Conservation (phyloP, 2,888 invertebrate genomes). For the Polietes domitor region DNA sequence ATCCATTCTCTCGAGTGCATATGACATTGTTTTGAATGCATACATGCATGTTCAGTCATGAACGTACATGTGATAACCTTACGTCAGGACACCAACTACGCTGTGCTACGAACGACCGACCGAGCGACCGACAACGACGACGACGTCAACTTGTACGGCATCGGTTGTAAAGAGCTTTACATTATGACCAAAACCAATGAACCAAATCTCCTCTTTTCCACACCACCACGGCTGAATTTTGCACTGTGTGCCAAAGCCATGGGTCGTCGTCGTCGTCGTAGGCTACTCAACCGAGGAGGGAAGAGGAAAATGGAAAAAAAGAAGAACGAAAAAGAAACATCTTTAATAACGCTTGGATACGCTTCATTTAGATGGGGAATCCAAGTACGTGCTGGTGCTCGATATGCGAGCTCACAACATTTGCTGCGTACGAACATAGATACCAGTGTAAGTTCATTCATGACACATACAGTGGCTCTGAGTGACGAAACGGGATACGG, state of each 20-base stretch:
- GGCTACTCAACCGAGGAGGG: neutral
- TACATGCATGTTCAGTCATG: conserved; percentile 44
- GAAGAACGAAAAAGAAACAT: conserved; percentile 10
- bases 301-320: neutral
- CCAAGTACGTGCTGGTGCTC: conserved; percentile 28
- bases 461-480: conserved; percentile 6
- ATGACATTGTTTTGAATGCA: neutral
- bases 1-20: neutral
- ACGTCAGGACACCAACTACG: conserved; percentile 18
- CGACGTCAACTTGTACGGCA: conserved; percentile 31
- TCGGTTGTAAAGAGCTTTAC: conserved; percentile 45
- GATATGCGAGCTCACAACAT: conserved; percentile 4
- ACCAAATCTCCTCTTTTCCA: conserved; percentile 35
- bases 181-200: conserved; percentile 57
- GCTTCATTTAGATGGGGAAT: conserved; percentile 49
- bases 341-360: conserved; percentile 45
- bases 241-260: conserved; percentile 1
- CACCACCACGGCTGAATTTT: conserved; percentile 1
- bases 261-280: neutral
- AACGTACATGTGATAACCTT: conserved; percentile 52
- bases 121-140: neutral
- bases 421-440: neutral
- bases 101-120: too few species aligned
- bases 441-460: neutral
- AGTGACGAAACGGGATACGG: too few species aligned